Evolutionary conservation across 1,140 invertebrate species (phyloP).

Genomic region (Augochlora pura): DNA sequence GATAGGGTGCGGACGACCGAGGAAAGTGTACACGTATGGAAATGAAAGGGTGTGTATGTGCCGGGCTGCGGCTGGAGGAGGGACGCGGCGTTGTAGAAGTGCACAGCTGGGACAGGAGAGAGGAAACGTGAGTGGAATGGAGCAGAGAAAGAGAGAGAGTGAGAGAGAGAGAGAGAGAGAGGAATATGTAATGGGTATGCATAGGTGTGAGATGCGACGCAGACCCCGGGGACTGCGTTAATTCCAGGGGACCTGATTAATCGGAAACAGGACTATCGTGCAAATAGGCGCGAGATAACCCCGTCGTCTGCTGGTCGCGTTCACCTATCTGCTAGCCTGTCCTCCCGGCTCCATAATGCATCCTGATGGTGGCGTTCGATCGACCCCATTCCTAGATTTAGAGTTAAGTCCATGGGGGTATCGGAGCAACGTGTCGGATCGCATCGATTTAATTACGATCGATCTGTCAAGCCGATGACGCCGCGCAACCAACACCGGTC

Average conservation of each 20-base stretch:
- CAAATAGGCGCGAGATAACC: slow-evolving; percentile 78
- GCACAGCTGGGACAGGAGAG: neutral
- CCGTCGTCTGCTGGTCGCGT: slow-evolving; percentile 51
- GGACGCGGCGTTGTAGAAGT: neutral
- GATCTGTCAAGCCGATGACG: slow-evolving; percentile 55
- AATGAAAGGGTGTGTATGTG: slow-evolving; percentile 1
- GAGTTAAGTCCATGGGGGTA: slow-evolving; percentile 63
- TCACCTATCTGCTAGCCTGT: slow-evolving; percentile 67
- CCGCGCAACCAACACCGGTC: slow-evolving; percentile 39
- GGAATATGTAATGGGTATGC: slow-evolving; percentile 48
- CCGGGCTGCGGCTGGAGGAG: neutral
- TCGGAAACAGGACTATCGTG: slow-evolving; percentile 77
- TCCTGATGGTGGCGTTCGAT: slow-evolving; percentile 71
- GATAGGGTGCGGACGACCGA: slow-evolving; percentile 17
- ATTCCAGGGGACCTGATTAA: slow-evolving; percentile 76
- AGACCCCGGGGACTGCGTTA: slow-evolving; percentile 70
- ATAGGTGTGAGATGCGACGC: slow-evolving; percentile 55
- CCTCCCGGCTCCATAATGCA: slow-evolving; percentile 70
- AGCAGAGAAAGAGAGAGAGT: neutral
- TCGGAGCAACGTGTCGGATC: slow-evolving; percentile 50
- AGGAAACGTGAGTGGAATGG: neutral
- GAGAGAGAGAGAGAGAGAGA: neutral
- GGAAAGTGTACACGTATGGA: slow-evolving; percentile 24
- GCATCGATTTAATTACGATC: slow-evolving; percentile 74
- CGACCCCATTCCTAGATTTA: slow-evolving; percentile 72